Evolutionary conservation across 1,140 invertebrate genomes (phyloP).

Genomic region (Neodiprion fabricii): DNA sequence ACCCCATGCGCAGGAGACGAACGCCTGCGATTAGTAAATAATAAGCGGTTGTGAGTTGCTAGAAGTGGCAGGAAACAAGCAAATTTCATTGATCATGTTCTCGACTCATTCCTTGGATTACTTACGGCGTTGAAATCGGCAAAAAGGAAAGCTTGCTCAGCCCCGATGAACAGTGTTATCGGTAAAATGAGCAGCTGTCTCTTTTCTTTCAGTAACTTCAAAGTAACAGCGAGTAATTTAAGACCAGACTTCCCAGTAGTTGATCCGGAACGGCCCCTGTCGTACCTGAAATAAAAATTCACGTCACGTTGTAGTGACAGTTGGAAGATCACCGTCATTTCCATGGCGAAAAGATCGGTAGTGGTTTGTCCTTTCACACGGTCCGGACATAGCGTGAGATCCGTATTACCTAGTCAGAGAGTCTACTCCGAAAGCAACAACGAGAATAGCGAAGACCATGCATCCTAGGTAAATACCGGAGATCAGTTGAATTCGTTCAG

Average conservation of each 20-base stretch:
- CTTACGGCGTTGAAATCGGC: slow-evolving; percentile 88
- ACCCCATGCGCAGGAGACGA: slow-evolving; percentile 87
- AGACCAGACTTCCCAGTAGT: slow-evolving; percentile 61
- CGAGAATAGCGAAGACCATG: slow-evolving; percentile 75
- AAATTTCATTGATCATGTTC: too few relatives aligned
- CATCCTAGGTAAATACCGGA: slow-evolving; percentile 84
- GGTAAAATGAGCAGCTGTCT: slow-evolving; percentile 87
- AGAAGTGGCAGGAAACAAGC: too few relatives aligned
- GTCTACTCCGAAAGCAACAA: slow-evolving; percentile 85
- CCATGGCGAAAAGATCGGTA: too few relatives aligned
- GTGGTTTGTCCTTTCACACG: too few relatives aligned
- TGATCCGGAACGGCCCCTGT: slow-evolving; percentile 51
- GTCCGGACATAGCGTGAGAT: too few relatives aligned
- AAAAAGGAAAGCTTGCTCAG: slow-evolving; percentile 91
- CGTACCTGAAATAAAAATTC: slow-evolving; percentile 48
- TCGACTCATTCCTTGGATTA: slow-evolving; percentile 23
- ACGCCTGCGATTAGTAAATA: slow-evolving; percentile 68
- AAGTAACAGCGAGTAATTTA: slow-evolving; percentile 77
- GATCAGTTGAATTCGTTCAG: slow-evolving; percentile 77
- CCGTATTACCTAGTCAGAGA: slow-evolving; percentile 72
- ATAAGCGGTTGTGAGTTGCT: too few relatives aligned
- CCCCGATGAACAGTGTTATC: slow-evolving; percentile 92
- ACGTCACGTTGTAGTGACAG: too few relatives aligned
- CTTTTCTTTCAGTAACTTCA: slow-evolving; percentile 76
- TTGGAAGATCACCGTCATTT: too few relatives aligned